A percentile compares a stretch with the other conserved stretches of the same genome.
Conservation (phyloP, 2,113 vertebrate genomes). For the Pseudolaguvia tuberculata region DNA sequence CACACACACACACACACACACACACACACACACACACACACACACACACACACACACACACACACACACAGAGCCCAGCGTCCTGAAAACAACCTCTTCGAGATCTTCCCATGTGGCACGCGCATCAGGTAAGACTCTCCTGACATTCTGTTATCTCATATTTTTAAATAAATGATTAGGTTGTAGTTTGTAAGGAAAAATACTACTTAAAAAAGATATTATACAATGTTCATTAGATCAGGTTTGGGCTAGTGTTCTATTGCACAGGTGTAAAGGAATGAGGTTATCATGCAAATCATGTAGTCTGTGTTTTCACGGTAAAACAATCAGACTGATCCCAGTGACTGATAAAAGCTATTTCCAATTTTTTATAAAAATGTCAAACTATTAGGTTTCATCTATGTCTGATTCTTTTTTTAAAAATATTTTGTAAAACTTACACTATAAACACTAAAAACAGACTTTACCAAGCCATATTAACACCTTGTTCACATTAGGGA, state of each 20-base stretch:
- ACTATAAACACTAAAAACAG: too few relatives aligned
- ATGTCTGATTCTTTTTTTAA: not conserved
- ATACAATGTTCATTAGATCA: not conserved
- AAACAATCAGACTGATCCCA: conserved; percentile 8
- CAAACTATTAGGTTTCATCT: not conserved
- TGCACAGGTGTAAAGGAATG: not conserved
- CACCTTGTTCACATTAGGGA: not conserved
- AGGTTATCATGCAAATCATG: conserved; percentile 5
- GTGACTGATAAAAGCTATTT: not conserved
- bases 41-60: not conserved
- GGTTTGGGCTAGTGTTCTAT: not conserved
- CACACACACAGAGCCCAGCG: not conserved
- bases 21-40: not conserved
- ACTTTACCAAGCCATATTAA: not conserved
- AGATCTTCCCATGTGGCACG: conserved; percentile 19
- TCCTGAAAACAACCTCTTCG: not conserved
- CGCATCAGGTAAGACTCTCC: conserved; percentile 15
- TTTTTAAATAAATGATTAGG: not conserved
- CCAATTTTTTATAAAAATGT: not conserved
- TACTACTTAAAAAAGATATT: not conserved
- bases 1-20: conserved; percentile 1
- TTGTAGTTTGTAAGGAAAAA: not conserved
- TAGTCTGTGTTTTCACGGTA: not conserved
- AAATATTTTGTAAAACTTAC: not conserved
- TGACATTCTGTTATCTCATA: not conserved